Conservation (phyloP, 2,113 vertebrate species). For the Centrocercus urophasianus region DNA sequence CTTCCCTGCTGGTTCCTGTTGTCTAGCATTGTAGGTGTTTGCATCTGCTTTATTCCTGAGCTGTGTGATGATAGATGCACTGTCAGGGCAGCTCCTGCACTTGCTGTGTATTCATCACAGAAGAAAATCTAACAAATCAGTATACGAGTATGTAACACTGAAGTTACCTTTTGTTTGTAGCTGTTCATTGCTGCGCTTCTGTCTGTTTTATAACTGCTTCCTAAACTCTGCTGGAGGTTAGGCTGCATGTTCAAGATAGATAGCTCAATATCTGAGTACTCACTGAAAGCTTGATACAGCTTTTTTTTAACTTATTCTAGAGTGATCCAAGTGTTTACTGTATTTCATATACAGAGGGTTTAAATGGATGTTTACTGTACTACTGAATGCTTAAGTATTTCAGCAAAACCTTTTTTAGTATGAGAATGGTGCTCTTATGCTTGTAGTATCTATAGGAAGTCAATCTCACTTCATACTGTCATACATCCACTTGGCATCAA, state of each 20-base stretch:
- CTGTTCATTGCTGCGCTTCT: neutral
- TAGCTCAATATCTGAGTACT: neutral
- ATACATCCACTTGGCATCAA: neutral
- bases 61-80: neutral
- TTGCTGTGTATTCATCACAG: neutral
- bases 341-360: neutral
- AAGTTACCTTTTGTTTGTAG: neutral
- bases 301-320: neutral
- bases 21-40: neutral
- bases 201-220: neutral
- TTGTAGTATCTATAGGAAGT: neutral
- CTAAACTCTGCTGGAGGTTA: neutral
- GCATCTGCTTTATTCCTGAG: neutral
- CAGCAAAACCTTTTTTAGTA: neutral
- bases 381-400: neutral
- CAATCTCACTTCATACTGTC: neutral
- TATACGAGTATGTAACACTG: neutral
- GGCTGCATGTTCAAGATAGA: neutral
- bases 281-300: neutral
- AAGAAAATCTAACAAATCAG: neutral
- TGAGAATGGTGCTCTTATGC: neutral
- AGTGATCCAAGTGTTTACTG: neutral
- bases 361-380: neutral
- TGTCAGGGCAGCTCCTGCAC: neutral
- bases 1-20: neutral